Conservation (phyloP, 2,888 invertebrate genomes). For the Micoletzkya japonica region DNA sequence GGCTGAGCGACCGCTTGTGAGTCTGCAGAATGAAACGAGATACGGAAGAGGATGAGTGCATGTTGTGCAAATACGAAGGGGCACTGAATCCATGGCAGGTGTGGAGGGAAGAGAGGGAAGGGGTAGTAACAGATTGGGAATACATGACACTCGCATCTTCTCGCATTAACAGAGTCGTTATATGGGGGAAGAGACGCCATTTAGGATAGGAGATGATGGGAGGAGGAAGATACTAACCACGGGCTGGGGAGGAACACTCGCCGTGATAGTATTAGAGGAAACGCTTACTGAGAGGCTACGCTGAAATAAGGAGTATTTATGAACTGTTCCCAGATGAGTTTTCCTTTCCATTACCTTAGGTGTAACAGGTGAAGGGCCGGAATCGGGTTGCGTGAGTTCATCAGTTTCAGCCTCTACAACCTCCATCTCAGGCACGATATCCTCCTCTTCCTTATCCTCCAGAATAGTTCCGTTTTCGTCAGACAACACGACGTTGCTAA, state of each 20-base stretch:
- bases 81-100: too few relatives aligned
- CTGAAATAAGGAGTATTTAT: constrained; percentile 3
- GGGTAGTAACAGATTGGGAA: too few relatives aligned
- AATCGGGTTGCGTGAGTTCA: background rate
- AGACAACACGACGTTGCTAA: constrained; percentile 14
- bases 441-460: constrained; percentile 30
- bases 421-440: constrained; percentile 32
- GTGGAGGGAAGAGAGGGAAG: too few relatives aligned
- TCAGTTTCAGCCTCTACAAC: constrained; percentile 37
- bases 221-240: constrained; percentile 1
- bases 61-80: too few relatives aligned
- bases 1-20: constrained; percentile 57
- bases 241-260: background rate
- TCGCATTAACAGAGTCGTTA: too few relatives aligned
- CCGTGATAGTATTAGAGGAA: background rate
- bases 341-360: background rate
- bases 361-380: background rate
- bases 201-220: too few relatives aligned
- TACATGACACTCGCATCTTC: too few relatives aligned
- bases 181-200: too few relatives aligned
- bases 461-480: constrained; percentile 25
- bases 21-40: constrained; percentile 46
- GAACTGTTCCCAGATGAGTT: background rate
- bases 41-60: too few relatives aligned
- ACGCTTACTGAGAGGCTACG: background rate